phyloP scores from a whole-genome alignment of 1,140 invertebrate species.

The Rhagoletis pomonella region DNA sequence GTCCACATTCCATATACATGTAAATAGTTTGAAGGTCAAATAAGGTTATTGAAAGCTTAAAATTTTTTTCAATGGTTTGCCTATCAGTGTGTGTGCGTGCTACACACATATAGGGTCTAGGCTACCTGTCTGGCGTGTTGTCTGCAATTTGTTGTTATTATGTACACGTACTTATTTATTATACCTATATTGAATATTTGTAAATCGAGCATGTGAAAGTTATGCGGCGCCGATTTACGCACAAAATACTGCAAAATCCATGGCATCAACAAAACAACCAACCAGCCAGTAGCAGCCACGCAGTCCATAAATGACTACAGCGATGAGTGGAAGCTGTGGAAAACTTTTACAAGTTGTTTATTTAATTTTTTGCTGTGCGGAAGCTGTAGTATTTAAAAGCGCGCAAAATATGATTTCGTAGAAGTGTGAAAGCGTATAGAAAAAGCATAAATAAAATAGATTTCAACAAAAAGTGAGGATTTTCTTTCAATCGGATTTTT shows the following conservation, averaged over 20 bases:
- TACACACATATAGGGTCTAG: neutral
- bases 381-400: neutral
- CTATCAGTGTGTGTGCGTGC: neutral
- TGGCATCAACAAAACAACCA: neutral
- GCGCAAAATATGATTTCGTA: neutral
- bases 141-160: slow-evolving; percentile 34
- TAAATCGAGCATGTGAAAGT: slow-evolving; percentile 18
- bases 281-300: neutral
- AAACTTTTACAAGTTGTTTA: slow-evolving; percentile 11
- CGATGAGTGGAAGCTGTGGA: neutral
- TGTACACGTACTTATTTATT: neutral
- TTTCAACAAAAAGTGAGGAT: no score
- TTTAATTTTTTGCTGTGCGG: neutral
- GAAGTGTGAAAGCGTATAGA: no score
- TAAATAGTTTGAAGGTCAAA: slow-evolving; percentile 45
- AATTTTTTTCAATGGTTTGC: neutral
- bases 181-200: neutral
- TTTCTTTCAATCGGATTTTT: no score
- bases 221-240: slow-evolving; percentile 29
- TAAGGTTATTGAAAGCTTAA: slow-evolving; percentile 36
- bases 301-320: neutral
- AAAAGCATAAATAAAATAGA: no score
- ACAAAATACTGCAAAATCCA: slow-evolving; percentile 14
- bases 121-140: slow-evolving; percentile 32
- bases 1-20: neutral